Percentiles rank a stretch among this genome's conserved stretches.
Evolutionary conservation across 2,888 invertebrate species (phyloP).

Genomic region (Eretmocerus hayati): DNA sequence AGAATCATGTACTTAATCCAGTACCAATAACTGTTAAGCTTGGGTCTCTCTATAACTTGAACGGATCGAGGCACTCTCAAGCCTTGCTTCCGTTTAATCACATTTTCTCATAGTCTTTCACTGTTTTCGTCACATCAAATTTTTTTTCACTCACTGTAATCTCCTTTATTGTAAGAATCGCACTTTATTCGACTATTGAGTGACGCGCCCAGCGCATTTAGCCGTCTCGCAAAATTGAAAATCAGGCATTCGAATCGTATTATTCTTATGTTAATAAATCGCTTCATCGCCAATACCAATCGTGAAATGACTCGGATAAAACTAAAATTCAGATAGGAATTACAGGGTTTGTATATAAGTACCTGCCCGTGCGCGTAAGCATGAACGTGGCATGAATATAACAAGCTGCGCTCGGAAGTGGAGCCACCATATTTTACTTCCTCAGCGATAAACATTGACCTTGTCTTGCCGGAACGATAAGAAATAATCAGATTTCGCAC

Average conservation of each 20-base stretch:
- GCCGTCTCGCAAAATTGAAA: slow-evolving; percentile 5
- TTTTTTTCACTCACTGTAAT: no score
- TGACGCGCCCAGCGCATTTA: slow-evolving; percentile 22
- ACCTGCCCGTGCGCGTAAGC: background rate
- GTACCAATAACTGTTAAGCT: slow-evolving; percentile 23
- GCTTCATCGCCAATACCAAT: background rate
- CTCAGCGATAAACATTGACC: slow-evolving; percentile 7
- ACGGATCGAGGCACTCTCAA: slow-evolving; percentile 15
- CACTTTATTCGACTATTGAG: slow-evolving; percentile 22
- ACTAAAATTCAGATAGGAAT: no score
- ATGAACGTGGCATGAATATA: background rate
- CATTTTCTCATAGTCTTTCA: slow-evolving; percentile 15
- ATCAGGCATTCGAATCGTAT: slow-evolving; percentile 11
- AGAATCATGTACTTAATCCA: background rate
- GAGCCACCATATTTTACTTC: slow-evolving; percentile 1
- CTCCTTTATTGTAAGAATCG: slow-evolving; percentile 18
- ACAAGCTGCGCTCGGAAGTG: slow-evolving; percentile 15
- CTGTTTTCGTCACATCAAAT: background rate
- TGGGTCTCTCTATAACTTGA: slow-evolving; percentile 13
- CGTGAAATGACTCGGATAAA: background rate
- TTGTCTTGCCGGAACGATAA: slow-evolving; percentile 10
- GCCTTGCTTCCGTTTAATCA: slow-evolving; percentile 15
- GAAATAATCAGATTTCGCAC: background rate
- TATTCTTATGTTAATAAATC: slow-evolving; percentile 6
- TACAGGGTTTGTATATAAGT: no score